Percentiles rank a stretch among this genome's conserved stretches.
Conservation (phyloP, 2,888 invertebrate species). For the Trichopria drosophilae region DNA sequence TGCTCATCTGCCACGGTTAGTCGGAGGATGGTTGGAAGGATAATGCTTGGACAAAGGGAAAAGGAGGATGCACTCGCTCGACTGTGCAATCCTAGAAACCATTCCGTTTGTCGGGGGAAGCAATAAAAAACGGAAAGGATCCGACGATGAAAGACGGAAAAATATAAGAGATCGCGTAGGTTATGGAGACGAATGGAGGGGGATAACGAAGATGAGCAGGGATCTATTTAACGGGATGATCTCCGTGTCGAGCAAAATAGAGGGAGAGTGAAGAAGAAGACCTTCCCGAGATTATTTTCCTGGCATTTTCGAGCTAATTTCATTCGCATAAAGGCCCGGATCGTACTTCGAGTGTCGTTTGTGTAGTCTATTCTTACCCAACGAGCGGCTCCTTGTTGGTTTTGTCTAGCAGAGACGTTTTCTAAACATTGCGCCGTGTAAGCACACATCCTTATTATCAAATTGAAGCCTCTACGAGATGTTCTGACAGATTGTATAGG, state of each 20-base stretch:
- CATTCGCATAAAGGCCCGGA: conserved; percentile 48
- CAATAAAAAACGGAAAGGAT: too few species aligned
- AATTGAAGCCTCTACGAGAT: too few species aligned
- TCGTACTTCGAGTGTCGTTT: conserved; percentile 3
- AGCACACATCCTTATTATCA: too few species aligned
- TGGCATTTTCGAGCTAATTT: conserved; percentile 57
- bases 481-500: too few species aligned
- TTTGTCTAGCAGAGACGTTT: conserved; percentile 22
- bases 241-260: too few species aligned
- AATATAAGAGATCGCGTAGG: conserved; percentile 28
- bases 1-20: conserved; percentile 40
- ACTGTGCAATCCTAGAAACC: conserved; percentile 52
- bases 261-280: too few species aligned
- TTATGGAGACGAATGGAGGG: too few species aligned
- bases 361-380: conserved; percentile 19
- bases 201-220: conserved; percentile 33
- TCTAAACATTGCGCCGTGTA: conserved; percentile 28
- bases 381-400: conserved; percentile 8
- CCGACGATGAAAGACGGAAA: conserved; percentile 37
- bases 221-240: conserved; percentile 58
- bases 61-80: conserved; percentile 41
- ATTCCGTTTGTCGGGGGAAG: conserved; percentile 43
- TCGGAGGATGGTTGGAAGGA: conserved; percentile 39
- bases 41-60: conserved; percentile 45
- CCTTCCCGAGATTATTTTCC: conserved; percentile 48